Evolutionary conservation across 2,797 vertebrate genomes (phyloP).

Genomic region (Yasuhikotakia modesta): DNA sequence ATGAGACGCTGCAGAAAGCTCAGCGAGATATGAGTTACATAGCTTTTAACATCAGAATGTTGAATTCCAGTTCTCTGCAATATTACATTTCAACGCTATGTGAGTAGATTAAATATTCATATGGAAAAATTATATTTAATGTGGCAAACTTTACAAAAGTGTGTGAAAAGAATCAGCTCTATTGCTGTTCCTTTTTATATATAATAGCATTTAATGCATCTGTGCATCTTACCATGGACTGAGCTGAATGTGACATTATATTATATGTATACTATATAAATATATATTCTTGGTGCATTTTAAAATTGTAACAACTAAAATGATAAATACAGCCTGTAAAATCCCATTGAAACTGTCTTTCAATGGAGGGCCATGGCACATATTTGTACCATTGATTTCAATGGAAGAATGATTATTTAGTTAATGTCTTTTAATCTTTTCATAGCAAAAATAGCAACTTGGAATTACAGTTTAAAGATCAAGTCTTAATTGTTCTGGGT

Average conservation of each 20-base stretch:
- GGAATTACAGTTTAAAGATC: constrained; percentile 42
- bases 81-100: constrained; percentile 51
- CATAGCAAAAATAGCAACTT: constrained; percentile 41
- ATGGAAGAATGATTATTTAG: not conserved
- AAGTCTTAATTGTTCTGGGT: constrained; percentile 47
- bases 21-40: constrained; percentile 54
- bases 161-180: constrained; percentile 33
- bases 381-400: not conserved
- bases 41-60: constrained; percentile 51
- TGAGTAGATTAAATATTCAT: constrained; percentile 58
- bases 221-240: not conserved
- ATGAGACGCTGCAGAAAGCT: constrained; percentile 57
- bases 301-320: too few relatives aligned
- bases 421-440: constrained; percentile 48
- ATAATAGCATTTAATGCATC: constrained; percentile 12
- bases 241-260: too few relatives aligned
- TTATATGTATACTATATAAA: too few relatives aligned
- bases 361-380: too few relatives aligned
- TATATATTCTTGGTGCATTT: not conserved
- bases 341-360: too few relatives aligned
- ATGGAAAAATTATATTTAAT: constrained; percentile 58
- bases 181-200: constrained; percentile 18
- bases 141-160: constrained; percentile 48
- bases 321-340: too few relatives aligned
- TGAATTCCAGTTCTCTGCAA: constrained; percentile 54